phyloP scores from a whole-genome alignment of 2,888 invertebrate genomes.

The Tridacna gigas region DNA sequence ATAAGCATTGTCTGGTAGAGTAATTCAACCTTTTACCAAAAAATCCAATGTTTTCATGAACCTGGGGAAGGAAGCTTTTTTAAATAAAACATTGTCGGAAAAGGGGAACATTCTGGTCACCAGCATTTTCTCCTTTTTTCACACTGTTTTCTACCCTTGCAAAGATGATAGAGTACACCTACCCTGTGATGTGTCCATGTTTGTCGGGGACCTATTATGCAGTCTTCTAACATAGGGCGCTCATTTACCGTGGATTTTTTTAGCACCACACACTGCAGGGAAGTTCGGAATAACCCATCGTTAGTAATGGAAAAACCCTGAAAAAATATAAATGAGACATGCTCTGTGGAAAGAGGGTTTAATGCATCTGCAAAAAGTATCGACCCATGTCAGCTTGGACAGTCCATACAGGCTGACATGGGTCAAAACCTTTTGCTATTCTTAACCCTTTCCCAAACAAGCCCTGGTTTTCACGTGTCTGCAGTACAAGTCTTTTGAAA shows the following conservation, averaged over 20 bases:
- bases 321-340: slow-evolving; percentile 13
- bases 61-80: background rate
- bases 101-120: background rate
- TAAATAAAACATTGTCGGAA: background rate
- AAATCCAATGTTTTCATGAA: background rate
- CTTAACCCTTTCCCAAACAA: background rate
- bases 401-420: background rate
- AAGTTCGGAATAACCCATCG: slow-evolving; percentile 66
- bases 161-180: background rate
- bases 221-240: slow-evolving; percentile 72
- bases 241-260: slow-evolving; percentile 53
- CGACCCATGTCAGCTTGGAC: background rate
- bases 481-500: background rate
- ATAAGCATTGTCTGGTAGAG: background rate
- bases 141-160: background rate
- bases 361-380: too few species aligned
- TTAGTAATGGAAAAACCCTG: slow-evolving; percentile 76
- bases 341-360: too few species aligned
- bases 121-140: background rate
- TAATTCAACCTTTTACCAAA: background rate
- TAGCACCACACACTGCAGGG: slow-evolving; percentile 75
- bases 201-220: slow-evolving; percentile 70
- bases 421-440: background rate
- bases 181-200: slow-evolving; percentile 73
- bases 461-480: too few species aligned